Evolutionary conservation across 2,797 vertebrate genomes (phyloP).

Genomic region (Rhabdomys pumilio): DNA sequence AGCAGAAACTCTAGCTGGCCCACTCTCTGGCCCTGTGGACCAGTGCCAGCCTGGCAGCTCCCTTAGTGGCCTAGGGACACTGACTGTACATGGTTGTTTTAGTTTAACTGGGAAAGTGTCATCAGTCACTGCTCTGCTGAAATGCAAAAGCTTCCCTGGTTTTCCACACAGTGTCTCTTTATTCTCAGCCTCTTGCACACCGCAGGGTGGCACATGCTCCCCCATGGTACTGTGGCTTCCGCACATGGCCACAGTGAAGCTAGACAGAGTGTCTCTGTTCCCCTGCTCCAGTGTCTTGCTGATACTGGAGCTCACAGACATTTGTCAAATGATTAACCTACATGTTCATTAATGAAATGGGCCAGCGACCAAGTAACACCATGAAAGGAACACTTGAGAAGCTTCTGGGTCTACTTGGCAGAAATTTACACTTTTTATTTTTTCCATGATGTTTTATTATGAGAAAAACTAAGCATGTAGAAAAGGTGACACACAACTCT

Average conservation of each 20-base stretch:
- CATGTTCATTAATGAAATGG: background rate
- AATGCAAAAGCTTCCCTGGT: background rate
- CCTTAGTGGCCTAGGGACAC: background rate
- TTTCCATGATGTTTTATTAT: background rate
- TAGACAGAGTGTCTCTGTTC: background rate
- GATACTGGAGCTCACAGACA: background rate
- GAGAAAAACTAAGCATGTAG: background rate
- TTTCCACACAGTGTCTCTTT: background rate
- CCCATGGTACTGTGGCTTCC: background rate
- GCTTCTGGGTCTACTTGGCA: background rate
- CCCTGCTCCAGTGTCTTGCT: background rate
- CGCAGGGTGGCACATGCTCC: background rate
- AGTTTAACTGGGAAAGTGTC: background rate
- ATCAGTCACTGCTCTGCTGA: background rate
- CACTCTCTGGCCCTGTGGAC: background rate
- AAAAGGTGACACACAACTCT: background rate
- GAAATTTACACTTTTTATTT: slow-evolving; percentile 9
- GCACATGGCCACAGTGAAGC: background rate
- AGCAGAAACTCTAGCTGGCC: background rate
- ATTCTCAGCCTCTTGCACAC: background rate
- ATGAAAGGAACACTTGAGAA: background rate
- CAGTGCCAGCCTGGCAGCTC: background rate
- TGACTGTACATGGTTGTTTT: background rate
- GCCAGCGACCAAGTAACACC: background rate
- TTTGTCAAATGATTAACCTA: background rate